Percentiles rank a stretch among this genome's conserved stretches.
Evolutionary conservation across 1,140 invertebrate species (phyloP).

Genomic region (Euura saliciscinereae): DNA sequence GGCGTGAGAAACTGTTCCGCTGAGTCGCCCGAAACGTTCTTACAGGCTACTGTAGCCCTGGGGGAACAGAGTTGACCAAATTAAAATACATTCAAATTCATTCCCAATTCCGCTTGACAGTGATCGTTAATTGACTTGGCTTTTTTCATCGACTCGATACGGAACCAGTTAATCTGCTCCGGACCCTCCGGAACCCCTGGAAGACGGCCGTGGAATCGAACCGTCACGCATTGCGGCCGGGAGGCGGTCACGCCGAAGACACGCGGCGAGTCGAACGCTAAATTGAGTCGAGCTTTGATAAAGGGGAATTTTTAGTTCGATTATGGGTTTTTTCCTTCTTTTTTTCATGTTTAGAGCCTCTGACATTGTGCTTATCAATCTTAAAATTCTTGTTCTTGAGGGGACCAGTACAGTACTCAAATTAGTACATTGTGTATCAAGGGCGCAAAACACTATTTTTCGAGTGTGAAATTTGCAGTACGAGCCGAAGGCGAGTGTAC

Average conservation of each 20-base stretch:
- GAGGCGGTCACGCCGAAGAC: not conserved
- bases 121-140: conserved; percentile 3
- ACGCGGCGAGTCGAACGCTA: not conserved
- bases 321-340: too few relatives aligned
- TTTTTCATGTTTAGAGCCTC: too few relatives aligned
- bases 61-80: not conserved
- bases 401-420: too few relatives aligned
- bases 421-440: too few relatives aligned
- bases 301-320: too few relatives aligned
- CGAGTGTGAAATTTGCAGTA: too few relatives aligned
- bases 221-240: not conserved
- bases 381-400: too few relatives aligned
- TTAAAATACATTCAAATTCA: conserved; percentile 1
- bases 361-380: too few relatives aligned
- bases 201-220: not conserved
- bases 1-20: not conserved
- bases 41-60: not conserved
- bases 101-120: not conserved
- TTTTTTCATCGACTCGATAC: not conserved
- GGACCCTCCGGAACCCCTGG: not conserved
- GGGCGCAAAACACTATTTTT: too few relatives aligned
- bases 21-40: not conserved
- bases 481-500: too few relatives aligned
- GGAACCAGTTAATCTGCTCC: too few relatives aligned
- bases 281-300: too few relatives aligned